These are phyloP conservation scores for Drosophila grimshawi DNA, from an alignment of 1,140 invertebrate species.

Conservation along the genomic window DNA sequence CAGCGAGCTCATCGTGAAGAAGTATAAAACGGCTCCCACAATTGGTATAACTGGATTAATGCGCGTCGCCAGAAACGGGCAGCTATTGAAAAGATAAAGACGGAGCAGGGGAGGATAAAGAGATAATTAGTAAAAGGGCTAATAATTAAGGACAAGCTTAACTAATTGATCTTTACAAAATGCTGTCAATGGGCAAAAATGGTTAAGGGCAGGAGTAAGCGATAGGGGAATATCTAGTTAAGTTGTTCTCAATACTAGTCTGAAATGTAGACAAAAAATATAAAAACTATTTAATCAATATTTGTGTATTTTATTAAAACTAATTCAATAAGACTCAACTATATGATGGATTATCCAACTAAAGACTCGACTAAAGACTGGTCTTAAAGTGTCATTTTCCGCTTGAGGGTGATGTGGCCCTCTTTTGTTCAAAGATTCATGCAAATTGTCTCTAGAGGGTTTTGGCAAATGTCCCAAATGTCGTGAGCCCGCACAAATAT, in stretches of 20 bases:
- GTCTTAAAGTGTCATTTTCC: constrained; percentile 6
- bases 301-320: background rate
- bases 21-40: constrained; percentile 92
- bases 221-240: background rate
- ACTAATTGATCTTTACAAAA: background rate
- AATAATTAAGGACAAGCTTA: background rate
- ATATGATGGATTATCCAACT: background rate
- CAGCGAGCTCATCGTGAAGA: constrained; percentile 96
- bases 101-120: background rate
- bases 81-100: constrained; percentile 87
- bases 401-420: background rate
- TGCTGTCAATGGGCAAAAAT: background rate
- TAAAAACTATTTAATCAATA: no score
- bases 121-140: background rate
- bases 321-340: background rate
- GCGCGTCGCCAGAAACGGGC: constrained; percentile 92
- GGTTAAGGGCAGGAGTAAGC: background rate
- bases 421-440: constrained; percentile 50
- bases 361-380: background rate
- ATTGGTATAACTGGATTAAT: constrained; percentile 95
- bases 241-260: background rate
- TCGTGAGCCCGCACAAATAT: constrained; percentile 55
- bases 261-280: no score
- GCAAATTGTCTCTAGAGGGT: constrained; percentile 41
- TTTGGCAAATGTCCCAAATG: constrained; percentile 67